Evolutionary conservation across 2,888 invertebrate species (phyloP).

Genomic region (Trimorus sp.): DNA sequence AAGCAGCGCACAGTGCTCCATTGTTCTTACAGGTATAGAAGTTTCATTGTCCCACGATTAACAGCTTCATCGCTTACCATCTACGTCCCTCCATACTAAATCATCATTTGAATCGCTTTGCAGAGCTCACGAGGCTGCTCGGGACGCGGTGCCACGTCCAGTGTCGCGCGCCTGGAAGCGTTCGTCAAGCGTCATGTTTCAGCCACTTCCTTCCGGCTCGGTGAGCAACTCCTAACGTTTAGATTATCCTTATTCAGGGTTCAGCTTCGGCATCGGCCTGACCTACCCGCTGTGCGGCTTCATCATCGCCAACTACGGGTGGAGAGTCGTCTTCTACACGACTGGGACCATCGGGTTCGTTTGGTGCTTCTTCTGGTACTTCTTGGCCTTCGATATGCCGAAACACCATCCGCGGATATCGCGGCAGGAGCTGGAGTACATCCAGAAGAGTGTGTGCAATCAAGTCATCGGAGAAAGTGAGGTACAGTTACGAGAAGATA

Average conservation of each 20-base stretch:
- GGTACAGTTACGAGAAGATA: conserved; percentile 24
- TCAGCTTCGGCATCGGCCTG: conserved; percentile 88
- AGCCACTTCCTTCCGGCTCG: conserved; percentile 76
- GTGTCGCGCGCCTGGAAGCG: conserved; percentile 64
- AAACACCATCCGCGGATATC: conserved; percentile 87
- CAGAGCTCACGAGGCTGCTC: conserved; percentile 73
- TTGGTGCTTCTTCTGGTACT: conserved; percentile 88
- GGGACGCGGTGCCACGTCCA: conserved; percentile 56
- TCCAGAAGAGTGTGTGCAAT: conserved; percentile 84
- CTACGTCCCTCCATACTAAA: conserved; percentile 76
- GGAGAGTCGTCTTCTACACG: conserved; percentile 87
- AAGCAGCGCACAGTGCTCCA: conserved; percentile 62
- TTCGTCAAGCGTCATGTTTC: conserved; percentile 79
- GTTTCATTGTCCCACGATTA: conserved; percentile 79
- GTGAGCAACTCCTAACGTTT: conserved; percentile 80
- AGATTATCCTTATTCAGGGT: conserved; percentile 83
- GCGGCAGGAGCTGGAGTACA: conserved; percentile 85
- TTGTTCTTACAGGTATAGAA: conserved; percentile 76
- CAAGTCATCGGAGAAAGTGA: conserved; percentile 82
- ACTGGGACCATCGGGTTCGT: conserved; percentile 85
- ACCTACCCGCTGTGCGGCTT: conserved; percentile 88
- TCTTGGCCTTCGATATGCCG: conserved; percentile 87
- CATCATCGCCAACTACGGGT: conserved; percentile 86
- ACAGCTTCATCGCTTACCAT: conserved; percentile 73
- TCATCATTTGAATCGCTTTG: conserved; percentile 80